phyloP scores from a whole-genome alignment of 2,113 vertebrate species.

The Mohoua ochrocephala region DNA sequence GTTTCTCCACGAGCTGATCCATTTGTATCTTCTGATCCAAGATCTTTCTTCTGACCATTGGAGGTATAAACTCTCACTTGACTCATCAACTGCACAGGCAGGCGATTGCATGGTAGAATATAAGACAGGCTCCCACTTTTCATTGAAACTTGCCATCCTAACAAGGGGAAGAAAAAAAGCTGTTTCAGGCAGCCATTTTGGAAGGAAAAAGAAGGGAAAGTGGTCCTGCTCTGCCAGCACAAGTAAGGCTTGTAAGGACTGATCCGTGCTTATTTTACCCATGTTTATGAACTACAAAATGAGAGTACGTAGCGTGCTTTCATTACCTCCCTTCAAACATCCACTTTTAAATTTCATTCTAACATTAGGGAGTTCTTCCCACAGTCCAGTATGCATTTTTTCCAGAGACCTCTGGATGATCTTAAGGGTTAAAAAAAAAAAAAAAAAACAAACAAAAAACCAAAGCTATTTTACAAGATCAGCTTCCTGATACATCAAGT shows the following conservation, averaged over 20 bases:
- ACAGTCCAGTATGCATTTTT: not conserved
- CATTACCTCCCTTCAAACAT: not conserved
- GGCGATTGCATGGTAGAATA: conserved; percentile 62
- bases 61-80: conserved; percentile 84
- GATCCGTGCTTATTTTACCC: not conserved
- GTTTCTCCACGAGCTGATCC: not conserved
- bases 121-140: conserved; percentile 69
- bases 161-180: not conserved
- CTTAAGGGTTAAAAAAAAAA: not conserved
- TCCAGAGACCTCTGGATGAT: not conserved
- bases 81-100: conserved; percentile 65
- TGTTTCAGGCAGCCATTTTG: not conserved
- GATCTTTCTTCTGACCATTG: conserved; percentile 69
- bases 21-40: conserved; percentile 42
- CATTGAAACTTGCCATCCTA: conserved; percentile 79
- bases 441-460: too few relatives aligned
- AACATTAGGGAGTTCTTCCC: not conserved
- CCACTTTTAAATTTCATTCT: not conserved
- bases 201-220: not conserved
- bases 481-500: not conserved
- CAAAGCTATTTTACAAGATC: not conserved
- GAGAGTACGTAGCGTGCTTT: not conserved
- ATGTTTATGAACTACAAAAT: not conserved
- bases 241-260: not conserved
- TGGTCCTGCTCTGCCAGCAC: accelerated